Percentiles rank a stretch among this genome's conserved stretches.
These are phyloP conservation scores for Rhadinocentrus ornatus DNA, from an alignment of 2,797 vertebrate genomes.

Conservation along the genomic window DNA sequence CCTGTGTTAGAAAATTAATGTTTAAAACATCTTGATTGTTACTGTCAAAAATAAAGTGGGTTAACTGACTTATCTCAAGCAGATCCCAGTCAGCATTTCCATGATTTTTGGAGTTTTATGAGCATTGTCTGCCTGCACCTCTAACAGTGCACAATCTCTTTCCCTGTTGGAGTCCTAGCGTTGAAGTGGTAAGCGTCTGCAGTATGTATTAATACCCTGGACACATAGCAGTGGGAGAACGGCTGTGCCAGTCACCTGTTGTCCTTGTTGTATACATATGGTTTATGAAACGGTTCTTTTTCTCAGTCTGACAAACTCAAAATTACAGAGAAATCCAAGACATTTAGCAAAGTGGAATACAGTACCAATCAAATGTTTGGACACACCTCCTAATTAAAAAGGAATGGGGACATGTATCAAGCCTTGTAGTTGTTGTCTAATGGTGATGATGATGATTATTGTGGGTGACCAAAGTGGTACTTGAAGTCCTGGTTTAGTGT, in stretches of 20 bases:
- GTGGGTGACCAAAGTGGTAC: constrained; percentile 66
- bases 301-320: constrained; percentile 1
- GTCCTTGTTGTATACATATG: constrained; percentile 27
- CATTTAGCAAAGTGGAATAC: background rate
- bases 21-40: constrained; percentile 5
- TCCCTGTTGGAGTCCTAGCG: constrained; percentile 15
- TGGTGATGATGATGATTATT: constrained; percentile 72
- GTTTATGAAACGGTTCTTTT: constrained; percentile 4
- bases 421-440: constrained; percentile 51
- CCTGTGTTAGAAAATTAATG: constrained; percentile 1
- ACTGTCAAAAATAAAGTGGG: background rate
- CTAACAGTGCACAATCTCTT: constrained; percentile 28
- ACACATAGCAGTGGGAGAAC: constrained; percentile 30
- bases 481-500: constrained; percentile 76
- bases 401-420: background rate
- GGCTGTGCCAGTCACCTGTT: constrained; percentile 54
- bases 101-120: constrained; percentile 21
- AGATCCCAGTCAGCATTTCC: constrained; percentile 1
- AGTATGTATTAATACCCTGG: constrained; percentile 63
- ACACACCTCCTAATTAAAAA: background rate
- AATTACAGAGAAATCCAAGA: background rate
- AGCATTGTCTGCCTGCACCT: constrained; percentile 19
- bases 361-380: background rate
- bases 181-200: constrained; percentile 35
- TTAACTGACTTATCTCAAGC: constrained; percentile 2